phyloP scores from a whole-genome alignment of 2,888 invertebrate genomes.

The Schizotus pectinicornis region DNA sequence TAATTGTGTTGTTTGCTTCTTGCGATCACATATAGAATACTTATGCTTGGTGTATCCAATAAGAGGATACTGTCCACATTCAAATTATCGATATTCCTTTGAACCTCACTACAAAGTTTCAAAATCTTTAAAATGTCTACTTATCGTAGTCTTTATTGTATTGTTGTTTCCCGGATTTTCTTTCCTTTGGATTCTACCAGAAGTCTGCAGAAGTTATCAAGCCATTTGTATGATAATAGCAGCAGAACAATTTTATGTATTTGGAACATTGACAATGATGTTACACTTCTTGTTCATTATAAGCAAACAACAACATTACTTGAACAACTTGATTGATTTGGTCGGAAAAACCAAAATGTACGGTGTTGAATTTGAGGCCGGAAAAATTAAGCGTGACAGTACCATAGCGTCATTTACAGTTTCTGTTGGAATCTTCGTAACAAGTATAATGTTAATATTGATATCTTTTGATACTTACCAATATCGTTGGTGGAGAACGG shows the following conservation, averaged over 20 bases:
- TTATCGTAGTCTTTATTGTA: neutral
- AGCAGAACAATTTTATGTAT: too few relatives aligned
- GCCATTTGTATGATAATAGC: neutral
- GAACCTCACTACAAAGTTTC: constrained; percentile 1
- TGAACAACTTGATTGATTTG: neutral
- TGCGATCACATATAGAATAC: neutral
- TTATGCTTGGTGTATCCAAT: neutral
- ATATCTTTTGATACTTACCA: too few relatives aligned
- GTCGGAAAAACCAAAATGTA: neutral
- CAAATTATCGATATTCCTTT: neutral
- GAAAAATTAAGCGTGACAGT: too few relatives aligned
- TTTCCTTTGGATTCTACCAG: neutral
- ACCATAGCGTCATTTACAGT: too few relatives aligned
- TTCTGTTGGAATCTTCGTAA: too few relatives aligned
- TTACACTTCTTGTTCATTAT: neutral
- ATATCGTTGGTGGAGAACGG: too few relatives aligned
- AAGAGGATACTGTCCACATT: neutral
- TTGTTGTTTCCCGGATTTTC: neutral
- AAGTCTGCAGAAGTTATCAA: neutral
- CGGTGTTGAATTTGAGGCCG: neutral
- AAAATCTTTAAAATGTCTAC: neutral
- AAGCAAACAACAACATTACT: neutral
- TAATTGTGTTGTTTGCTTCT: neutral
- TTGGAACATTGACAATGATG: neutral
- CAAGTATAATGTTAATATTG: too few relatives aligned